Evolutionary conservation across 2,888 invertebrate genomes (phyloP).

Genomic region (Mesoligia furuncula): DNA sequence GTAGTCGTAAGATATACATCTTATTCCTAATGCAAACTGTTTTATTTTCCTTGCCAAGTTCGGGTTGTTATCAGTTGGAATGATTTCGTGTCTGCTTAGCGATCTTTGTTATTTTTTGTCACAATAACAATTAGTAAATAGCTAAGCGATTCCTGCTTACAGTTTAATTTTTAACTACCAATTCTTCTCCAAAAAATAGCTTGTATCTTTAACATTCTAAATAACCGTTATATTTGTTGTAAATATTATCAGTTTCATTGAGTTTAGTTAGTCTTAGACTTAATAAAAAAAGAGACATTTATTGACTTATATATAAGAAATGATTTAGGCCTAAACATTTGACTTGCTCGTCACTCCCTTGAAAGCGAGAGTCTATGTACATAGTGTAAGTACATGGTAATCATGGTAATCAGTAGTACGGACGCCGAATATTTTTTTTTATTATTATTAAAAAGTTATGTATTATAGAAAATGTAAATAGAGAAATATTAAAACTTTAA

Average conservation of each 20-base stretch:
- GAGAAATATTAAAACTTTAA: conserved; percentile 43
- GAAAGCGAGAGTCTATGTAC: conserved; percentile 34
- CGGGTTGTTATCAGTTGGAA: conserved; percentile 5
- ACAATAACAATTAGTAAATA: neutral
- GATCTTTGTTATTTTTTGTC: conserved; percentile 13
- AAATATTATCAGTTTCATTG: conserved; percentile 30
- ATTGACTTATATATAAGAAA: conserved; percentile 1
- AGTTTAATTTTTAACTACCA: conserved; percentile 29
- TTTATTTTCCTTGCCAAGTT: conserved; percentile 20
- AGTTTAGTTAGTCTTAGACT: conserved; percentile 17
- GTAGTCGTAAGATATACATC: conserved; percentile 23
- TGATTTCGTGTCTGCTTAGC: conserved; percentile 7
- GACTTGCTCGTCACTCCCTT: conserved; percentile 1
- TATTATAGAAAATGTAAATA: conserved; percentile 57
- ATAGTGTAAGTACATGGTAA: conserved; percentile 57
- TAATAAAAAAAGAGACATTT: conserved; percentile 14
- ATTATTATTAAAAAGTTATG: conserved; percentile 33
- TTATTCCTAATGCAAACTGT: conserved; percentile 23
- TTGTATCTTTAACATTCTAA: conserved; percentile 12
- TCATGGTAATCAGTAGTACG: conserved; percentile 34
- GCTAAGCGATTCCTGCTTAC: conserved; percentile 2
- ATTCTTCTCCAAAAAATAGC: conserved; percentile 11
- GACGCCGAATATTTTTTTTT: conserved; percentile 43
- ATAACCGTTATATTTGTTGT: conserved; percentile 35
- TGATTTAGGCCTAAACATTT: conserved; percentile 45